A percentile compares a stretch with the other conserved stretches of the same genome.
Conservation (phyloP, 1,140 invertebrate species). For the Lucilia sericata region DNA sequence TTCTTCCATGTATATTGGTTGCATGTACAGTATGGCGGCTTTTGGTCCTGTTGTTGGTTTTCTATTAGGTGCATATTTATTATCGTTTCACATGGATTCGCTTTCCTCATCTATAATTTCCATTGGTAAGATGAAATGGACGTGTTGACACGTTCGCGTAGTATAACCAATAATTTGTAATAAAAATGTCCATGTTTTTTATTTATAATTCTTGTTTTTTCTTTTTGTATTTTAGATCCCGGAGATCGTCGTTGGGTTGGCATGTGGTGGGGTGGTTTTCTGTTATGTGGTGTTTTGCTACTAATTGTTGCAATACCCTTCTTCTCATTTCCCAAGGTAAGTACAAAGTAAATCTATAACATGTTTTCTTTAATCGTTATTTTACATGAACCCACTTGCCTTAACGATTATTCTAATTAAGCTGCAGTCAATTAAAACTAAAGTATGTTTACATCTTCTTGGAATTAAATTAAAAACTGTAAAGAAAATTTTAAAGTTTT, state of each 20-base stretch:
- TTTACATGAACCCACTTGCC: too few species aligned
- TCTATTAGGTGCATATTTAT: conserved; percentile 87
- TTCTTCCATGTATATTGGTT: conserved; percentile 88
- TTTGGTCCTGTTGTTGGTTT: conserved; percentile 94
- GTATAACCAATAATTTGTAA: neutral
- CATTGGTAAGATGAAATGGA: conserved; percentile 72
- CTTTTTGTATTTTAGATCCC: conserved; percentile 71
- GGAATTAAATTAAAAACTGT: too few species aligned
- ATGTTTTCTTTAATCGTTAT: too few species aligned
- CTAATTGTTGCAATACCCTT: conserved; percentile 88
- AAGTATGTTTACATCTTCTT: too few species aligned
- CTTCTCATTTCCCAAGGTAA: conserved; percentile 88
- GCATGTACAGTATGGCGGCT: conserved; percentile 93
- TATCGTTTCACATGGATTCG: conserved; percentile 91
- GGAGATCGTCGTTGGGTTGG: conserved; percentile 90
- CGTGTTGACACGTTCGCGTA: conserved; percentile 46
- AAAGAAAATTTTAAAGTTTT: too few species aligned
- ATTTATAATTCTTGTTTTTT: conserved; percentile 1
- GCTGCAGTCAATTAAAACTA: too few species aligned
- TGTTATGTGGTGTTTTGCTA: conserved; percentile 83
- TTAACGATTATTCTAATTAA: too few species aligned
- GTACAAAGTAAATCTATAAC: neutral
- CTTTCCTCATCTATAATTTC: conserved; percentile 77
- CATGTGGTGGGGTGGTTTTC: conserved; percentile 95
- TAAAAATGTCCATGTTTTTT: neutral